phyloP scores from a whole-genome alignment of 2,113 vertebrate genomes.

The Nyctereutes procyonoides region DNA sequence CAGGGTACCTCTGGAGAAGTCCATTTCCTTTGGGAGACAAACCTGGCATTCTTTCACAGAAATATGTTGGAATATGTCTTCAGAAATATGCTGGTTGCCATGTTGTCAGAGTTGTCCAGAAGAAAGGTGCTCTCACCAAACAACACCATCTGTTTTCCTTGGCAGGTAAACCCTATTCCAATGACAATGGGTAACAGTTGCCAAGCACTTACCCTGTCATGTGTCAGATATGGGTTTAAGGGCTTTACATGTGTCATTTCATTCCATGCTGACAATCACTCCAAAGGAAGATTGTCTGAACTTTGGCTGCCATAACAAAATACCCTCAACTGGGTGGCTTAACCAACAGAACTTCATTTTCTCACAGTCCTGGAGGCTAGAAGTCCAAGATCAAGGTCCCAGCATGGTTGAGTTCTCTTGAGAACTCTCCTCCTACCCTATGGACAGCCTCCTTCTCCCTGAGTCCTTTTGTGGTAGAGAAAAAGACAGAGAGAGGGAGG shows the following conservation, averaged over 20 bases:
- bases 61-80: not conserved
- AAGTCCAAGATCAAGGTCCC: not conserved
- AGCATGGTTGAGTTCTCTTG: not conserved
- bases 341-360: not conserved
- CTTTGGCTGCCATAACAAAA: not conserved
- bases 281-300: not conserved
- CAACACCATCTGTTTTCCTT: not conserved
- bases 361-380: not conserved
- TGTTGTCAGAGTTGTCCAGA: not conserved
- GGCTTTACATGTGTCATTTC: not conserved
- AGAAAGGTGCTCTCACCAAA: not conserved
- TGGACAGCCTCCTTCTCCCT: not conserved
- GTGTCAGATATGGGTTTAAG: not conserved
- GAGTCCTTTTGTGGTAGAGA: not conserved
- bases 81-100: not conserved
- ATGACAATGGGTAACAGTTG: not conserved
- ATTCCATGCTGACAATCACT: not conserved
- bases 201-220: not conserved
- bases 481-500: too few relatives aligned
- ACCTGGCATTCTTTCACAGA: not conserved
- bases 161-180: not conserved
- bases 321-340: not conserved
- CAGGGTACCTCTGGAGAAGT: not conserved
- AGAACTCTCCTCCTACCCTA: not conserved
- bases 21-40: conserved; percentile 1